Percentiles rank a stretch among this genome's conserved stretches.
Conservation (phyloP, 2,888 invertebrate genomes). For the Cryptocheilus praepositus region DNA sequence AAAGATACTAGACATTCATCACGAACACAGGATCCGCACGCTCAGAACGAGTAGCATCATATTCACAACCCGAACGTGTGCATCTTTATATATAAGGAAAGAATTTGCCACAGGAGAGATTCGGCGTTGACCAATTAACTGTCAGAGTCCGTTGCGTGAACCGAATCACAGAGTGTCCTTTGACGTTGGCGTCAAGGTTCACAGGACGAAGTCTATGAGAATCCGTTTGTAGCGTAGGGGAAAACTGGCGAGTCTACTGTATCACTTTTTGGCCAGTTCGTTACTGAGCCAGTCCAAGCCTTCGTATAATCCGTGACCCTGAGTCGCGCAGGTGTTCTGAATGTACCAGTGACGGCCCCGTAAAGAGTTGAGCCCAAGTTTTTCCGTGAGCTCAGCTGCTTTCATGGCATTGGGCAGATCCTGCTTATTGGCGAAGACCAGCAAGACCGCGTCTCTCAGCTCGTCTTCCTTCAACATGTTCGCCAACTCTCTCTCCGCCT, state of each 20-base stretch:
- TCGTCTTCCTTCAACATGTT: slow-evolving; percentile 99
- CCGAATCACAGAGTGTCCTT: no score
- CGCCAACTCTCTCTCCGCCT: slow-evolving; percentile 99
- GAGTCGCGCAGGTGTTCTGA: slow-evolving; percentile 98
- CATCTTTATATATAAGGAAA: no score
- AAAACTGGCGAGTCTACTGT: slow-evolving; percentile 11
- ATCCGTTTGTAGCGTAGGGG: background rate
- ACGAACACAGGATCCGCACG: no score
- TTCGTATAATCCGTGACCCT: slow-evolving; percentile 99
- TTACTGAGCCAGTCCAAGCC: slow-evolving; percentile 99
- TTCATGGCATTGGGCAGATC: slow-evolving; percentile 99
- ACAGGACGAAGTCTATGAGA: no score
- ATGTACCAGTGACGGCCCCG: slow-evolving; percentile 99
- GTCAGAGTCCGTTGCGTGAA: no score
- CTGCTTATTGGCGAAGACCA: slow-evolving; percentile 99
- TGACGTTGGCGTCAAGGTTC: no score
- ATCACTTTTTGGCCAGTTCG: slow-evolving; percentile 96
- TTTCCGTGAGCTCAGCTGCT: slow-evolving; percentile 99
- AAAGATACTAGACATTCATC: no score
- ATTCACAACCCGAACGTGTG: no score
- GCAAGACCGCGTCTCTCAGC: slow-evolving; percentile 97
- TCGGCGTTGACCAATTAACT: no score
- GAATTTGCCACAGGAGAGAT: no score
- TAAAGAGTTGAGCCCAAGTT: slow-evolving; percentile 97
- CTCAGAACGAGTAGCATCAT: no score